Evolutionary conservation across 2,888 invertebrate species (phyloP), one percentile per base, ranked within the genome.

Genomic region (Taphrorychus bicolor): DNA sequence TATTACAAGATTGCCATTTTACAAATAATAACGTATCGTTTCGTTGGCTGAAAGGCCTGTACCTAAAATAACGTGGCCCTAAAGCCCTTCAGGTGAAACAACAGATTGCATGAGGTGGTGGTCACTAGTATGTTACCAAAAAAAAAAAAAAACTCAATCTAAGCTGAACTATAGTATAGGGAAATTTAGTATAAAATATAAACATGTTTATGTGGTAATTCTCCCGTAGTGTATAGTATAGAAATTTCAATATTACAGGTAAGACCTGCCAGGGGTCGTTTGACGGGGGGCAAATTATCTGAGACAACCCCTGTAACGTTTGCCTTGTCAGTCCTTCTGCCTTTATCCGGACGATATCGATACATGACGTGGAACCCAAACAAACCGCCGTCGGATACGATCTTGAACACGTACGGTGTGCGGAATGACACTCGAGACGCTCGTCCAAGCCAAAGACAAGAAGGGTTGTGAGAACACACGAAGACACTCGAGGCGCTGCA

Each of bases 31-130:
- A 16, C 7, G 11, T 21, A n/a, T 32, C 19, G 41, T 4, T 24
- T 16, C 41, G 21, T 51, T 17, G 24, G 41, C 5, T 42, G 16
- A 52, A 3, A 42, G 42, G 32, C 17, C n/a, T 71, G 72, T 73
- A 72, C 76, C 75, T 76, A 76, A 75, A 75, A 76, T 72, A 76
- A 76, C 74, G 75, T n/a, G 48, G 49, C 60, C 53, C 61, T 62
- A 51, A 70, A 70, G 69, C 32, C 45, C 69, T 72, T 75, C 72
- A 76, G 75, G 75, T 75, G 75, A 71, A 73, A 74, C 73, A 74
- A 75, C 74, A 75, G 71, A 4, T 11, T 1, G 11, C 16, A 21
- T 49, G 17, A 7, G 19, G 42, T 4, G 5, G 9, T 18, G 23
- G 41, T n/a, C 19, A 41, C 52, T 45, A 23, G 22, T 58, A 64